Percentiles rank a stretch among this genome's conserved stretches.
phyloP scores from a whole-genome alignment of 2,888 invertebrate genomes.

The Pomacea canaliculata region DNA sequence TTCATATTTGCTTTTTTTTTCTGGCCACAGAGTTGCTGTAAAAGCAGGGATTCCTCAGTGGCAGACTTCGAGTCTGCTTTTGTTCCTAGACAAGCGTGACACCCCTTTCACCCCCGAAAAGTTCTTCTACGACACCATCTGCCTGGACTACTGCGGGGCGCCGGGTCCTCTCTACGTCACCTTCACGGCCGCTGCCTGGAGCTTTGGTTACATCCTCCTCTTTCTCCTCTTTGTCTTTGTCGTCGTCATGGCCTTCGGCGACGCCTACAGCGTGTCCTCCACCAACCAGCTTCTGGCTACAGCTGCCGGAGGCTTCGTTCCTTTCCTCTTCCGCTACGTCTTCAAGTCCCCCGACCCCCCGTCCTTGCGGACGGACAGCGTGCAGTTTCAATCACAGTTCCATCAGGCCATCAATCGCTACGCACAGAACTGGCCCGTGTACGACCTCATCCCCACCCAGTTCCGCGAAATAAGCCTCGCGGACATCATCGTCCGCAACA shows the following conservation, averaged over 20 bases:
- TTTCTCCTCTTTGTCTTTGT: conserved; percentile 53
- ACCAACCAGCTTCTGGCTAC: conserved; percentile 55
- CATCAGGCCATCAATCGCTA: conserved; percentile 33
- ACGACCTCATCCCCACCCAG: conserved; percentile 29
- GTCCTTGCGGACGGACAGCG: conserved; percentile 51
- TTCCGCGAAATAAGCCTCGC: conserved; percentile 18
- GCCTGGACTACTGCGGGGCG: conserved; percentile 48
- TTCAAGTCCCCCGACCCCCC: conserved; percentile 45
- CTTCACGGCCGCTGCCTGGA: conserved; percentile 38
- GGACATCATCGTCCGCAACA: conserved; percentile 1
- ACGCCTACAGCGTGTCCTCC: conserved; percentile 47
- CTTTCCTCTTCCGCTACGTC: conserved; percentile 45
- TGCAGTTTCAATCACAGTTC: conserved; percentile 43
- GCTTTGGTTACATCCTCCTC: conserved; percentile 45
- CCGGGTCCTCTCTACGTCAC: conserved; percentile 51
- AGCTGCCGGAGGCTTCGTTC: conserved; percentile 50
- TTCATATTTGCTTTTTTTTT: no score
- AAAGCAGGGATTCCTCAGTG: conserved; percentile 33
- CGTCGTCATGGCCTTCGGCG: conserved; percentile 51
- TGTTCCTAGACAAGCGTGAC: conserved; percentile 53
- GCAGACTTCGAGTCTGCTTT: conserved; percentile 48
- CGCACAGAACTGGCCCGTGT: conserved; percentile 34
- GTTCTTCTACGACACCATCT: conserved; percentile 48
- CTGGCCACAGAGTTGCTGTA: conserved; percentile 9
- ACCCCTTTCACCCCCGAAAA: conserved; percentile 49